Conservation (phyloP, 2,113 vertebrate genomes). For the Erythrolamprus reginae region DNA sequence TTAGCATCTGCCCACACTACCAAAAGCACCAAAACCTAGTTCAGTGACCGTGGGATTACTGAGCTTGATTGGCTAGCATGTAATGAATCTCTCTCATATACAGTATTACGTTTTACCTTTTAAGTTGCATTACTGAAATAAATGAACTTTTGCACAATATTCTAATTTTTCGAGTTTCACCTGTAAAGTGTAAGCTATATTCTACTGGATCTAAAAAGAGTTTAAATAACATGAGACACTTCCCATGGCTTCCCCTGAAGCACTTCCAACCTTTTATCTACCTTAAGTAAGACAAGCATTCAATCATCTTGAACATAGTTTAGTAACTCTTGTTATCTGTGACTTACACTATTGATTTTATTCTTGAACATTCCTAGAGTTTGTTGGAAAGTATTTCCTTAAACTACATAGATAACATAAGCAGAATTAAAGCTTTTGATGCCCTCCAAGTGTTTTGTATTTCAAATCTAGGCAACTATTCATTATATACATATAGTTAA, state of each 20-base stretch:
- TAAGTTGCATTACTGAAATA: no score
- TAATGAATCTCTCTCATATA: no score
- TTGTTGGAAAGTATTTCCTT: background rate
- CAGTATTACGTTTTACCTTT: no score
- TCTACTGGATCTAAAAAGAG: background rate
- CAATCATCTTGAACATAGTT: background rate
- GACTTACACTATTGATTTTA: background rate
- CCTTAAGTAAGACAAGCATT: background rate
- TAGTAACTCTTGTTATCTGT: background rate
- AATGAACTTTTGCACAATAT: no score
- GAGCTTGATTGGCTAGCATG: no score
- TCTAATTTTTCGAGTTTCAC: no score
- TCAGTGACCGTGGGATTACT: no score
- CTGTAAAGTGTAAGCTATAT: background rate
- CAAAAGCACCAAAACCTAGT: no score
- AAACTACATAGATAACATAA: background rate
- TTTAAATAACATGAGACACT: background rate
- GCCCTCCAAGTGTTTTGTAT: background rate
- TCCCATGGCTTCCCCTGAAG: background rate
- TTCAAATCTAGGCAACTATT: background rate
- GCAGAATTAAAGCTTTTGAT: background rate
- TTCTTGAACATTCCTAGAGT: background rate
- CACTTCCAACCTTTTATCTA: background rate
- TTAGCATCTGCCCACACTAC: no score
- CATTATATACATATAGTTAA: background rate